Percentiles rank a stretch among this genome's conserved stretches.
phyloP scores from a whole-genome alignment of 2,797 vertebrate species.

The Liasis olivaceus region DNA sequence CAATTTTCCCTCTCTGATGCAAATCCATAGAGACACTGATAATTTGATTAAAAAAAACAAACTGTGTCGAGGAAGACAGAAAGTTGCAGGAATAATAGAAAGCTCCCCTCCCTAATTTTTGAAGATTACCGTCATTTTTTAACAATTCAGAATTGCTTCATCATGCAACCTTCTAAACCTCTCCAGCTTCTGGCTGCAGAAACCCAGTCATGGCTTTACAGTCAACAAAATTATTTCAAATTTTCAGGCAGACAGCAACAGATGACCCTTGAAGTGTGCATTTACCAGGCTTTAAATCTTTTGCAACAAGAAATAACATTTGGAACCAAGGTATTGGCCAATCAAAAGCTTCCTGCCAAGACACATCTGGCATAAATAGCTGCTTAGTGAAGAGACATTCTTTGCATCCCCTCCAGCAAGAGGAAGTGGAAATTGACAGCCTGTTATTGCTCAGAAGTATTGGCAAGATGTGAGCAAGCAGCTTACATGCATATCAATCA shows the following conservation, averaged over 20 bases:
- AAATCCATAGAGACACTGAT: neutral
- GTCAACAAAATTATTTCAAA: neutral
- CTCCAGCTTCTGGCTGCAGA: neutral
- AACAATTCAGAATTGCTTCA: neutral
- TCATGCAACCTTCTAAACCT: neutral
- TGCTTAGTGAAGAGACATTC: conserved; percentile 40
- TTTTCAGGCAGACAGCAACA: neutral
- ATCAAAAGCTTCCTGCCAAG: conserved; percentile 27
- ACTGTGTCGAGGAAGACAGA: neutral
- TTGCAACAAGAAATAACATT: conserved; percentile 7
- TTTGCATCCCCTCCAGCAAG: conserved; percentile 51
- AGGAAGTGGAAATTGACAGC: conserved; percentile 37
- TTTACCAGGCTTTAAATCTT: conserved; percentile 6
- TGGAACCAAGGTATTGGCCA: conserved; percentile 39
- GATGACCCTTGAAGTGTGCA: neutral
- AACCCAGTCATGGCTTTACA: neutral
- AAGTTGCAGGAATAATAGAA: neutral
- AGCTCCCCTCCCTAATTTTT: neutral
- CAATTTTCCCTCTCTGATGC: neutral
- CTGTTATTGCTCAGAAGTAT: conserved; percentile 37
- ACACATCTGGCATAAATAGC: conserved; percentile 67
- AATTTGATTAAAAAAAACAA: neutral
- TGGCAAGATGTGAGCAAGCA: conserved; percentile 7
- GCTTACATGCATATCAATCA: conserved; percentile 45
- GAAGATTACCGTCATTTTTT: neutral